Conservation (phyloP, 2,113 vertebrate genomes). For the Dinomys branickii region DNA sequence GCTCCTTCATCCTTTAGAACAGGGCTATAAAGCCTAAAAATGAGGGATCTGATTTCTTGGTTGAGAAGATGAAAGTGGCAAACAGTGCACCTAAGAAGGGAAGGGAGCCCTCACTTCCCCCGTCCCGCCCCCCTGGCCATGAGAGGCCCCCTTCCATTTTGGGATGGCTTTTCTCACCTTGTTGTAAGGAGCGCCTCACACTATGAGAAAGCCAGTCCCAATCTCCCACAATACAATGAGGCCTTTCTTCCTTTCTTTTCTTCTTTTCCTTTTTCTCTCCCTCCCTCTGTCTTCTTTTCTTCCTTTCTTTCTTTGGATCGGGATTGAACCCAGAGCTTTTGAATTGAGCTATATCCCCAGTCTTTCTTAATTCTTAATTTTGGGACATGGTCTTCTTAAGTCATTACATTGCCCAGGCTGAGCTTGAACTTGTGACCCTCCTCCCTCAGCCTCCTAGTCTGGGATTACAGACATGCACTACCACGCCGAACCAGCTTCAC, state of each 20-base stretch:
- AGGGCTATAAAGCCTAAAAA: neutral
- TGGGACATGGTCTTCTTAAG: neutral
- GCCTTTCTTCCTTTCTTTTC: no score
- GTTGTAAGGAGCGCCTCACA: neutral
- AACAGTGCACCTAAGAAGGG: neutral
- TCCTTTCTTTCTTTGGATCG: neutral
- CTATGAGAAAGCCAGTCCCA: neutral
- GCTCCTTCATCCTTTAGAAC: neutral
- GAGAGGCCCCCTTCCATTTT: neutral
- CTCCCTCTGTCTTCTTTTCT: neutral
- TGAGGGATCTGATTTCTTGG: neutral
- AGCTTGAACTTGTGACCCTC: neutral
- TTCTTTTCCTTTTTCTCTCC: no score
- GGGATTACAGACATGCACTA: neutral
- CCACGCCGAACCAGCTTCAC: neutral
- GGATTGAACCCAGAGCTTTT: no score
- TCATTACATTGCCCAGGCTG: neutral
- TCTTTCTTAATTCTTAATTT: neutral
- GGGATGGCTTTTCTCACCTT: no score
- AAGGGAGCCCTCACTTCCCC: accelerated
- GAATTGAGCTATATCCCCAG: neutral
- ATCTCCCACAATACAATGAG: neutral
- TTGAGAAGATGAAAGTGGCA: neutral
- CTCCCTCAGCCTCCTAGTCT: neutral
- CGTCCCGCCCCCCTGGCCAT: accelerated